These are phyloP conservation scores for Rutilus rutilus DNA, from an alignment of 2,113 vertebrate genomes.

Conservation along the genomic window DNA sequence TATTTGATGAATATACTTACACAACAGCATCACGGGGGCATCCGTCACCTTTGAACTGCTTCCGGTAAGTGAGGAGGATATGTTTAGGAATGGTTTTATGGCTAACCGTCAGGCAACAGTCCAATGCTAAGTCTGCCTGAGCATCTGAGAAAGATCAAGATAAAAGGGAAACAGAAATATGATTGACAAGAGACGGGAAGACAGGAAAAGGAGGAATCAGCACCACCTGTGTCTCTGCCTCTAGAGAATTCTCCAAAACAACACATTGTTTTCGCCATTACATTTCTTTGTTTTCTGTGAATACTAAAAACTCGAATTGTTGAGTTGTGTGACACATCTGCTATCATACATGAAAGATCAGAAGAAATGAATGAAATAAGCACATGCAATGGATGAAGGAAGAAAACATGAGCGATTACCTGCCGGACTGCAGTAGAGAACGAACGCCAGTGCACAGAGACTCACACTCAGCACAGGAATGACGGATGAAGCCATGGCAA, in stretches of 20 bases:
- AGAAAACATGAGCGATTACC: constrained; percentile 20
- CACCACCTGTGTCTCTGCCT: neutral
- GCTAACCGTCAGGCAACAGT: constrained; percentile 59
- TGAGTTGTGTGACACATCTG: neutral
- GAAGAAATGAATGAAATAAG: neutral
- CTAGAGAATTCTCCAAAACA: neutral
- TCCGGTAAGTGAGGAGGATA: constrained; percentile 29
- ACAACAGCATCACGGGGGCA: constrained; percentile 53
- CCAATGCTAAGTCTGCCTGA: constrained; percentile 50
- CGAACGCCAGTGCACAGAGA: constrained; percentile 12
- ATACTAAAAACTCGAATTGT: too few relatives aligned
- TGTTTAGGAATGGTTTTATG: constrained; percentile 8
- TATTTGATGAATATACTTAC: constrained; percentile 42
- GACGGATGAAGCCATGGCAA: constrained; percentile 15
- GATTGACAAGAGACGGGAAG: neutral
- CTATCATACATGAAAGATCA: neutral
- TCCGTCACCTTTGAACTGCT: constrained; percentile 46
- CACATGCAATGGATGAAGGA: neutral
- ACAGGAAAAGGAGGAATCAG: neutral
- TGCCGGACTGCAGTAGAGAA: constrained; percentile 19
- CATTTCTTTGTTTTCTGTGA: neutral
- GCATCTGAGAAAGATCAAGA: constrained; percentile 40
- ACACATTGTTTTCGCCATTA: too few relatives aligned
- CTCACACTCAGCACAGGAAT: neutral
- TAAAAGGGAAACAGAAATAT: neutral